Evolutionary conservation across 2,797 vertebrate species (phyloP).

Genomic region (Harpagifer antarcticus): DNA sequence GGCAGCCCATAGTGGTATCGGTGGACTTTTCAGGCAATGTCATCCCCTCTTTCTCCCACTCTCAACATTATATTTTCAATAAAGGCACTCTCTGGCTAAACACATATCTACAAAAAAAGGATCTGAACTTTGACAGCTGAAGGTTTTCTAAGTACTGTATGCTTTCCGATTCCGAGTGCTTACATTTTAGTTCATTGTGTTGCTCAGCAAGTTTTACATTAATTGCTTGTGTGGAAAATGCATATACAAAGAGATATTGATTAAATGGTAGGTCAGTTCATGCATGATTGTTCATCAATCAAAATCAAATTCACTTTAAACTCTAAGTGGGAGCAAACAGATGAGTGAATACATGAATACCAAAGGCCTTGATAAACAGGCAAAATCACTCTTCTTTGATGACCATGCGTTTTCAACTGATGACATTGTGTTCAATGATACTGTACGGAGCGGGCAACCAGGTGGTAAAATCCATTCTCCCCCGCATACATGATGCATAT

Average conservation of each 20-base stretch:
- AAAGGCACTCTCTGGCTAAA: too few relatives aligned
- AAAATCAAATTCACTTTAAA: constrained; percentile 70
- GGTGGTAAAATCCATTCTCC: constrained; percentile 66
- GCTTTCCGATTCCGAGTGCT: background rate
- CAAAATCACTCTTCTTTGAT: constrained; percentile 62
- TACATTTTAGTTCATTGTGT: constrained; percentile 1
- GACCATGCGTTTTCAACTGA: constrained; percentile 72
- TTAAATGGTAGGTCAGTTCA: constrained; percentile 46
- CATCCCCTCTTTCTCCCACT: too few relatives aligned
- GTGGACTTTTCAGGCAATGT: too few relatives aligned
- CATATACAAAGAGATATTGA: constrained; percentile 39
- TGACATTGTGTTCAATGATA: constrained; percentile 61
- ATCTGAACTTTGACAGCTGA: constrained; percentile 26
- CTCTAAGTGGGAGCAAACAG: constrained; percentile 49
- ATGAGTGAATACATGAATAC: constrained; percentile 71
- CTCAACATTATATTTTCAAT: too few relatives aligned
- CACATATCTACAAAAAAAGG: background rate
- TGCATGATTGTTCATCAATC: constrained; percentile 65
- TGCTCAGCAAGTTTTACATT: constrained; percentile 16
- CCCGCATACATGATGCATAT: constrained; percentile 73
- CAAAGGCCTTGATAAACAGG: constrained; percentile 43
- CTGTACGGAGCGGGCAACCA: constrained; percentile 48
- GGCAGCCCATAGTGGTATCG: too few relatives aligned
- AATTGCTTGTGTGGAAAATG: constrained; percentile 28
- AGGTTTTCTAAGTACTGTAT: constrained; percentile 11